Base-by-base conservation (phyloP, 2,888 invertebrate species). In the Panzeria rudis region DNA sequence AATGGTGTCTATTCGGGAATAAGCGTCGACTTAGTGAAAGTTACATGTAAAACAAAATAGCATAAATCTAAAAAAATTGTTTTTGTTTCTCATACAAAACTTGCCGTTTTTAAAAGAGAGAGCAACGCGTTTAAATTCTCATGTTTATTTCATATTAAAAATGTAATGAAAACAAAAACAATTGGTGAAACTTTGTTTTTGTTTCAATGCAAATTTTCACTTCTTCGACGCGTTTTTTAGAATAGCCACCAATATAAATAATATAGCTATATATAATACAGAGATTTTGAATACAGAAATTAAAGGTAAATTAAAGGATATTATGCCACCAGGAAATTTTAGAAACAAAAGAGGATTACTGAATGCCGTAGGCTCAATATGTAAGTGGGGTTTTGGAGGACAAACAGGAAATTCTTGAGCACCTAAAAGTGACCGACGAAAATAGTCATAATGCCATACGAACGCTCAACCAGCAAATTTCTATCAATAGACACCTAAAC, bases 361-460 rank as follows among this genome's bases (percentile, higher is more conserved):
- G 17, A 61, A 61, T 61, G 38, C 32, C 13, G 23, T 62, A 2
- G 62, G 23, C 7, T 62, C 41, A 15, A 41, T 23, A 20, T 23
- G 23, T 11, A 52, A 52, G 25, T 52, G 23, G 52, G 23, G n/a
- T 32, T 32, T 59, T 17, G 59, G 32, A 35, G 17, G 59, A 59
- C 32, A 32, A 32, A 59, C 32, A 59, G 9, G 32, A 59, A 32
- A 32, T 59, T 32, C 35, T 59, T n/a, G 32, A 59, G 17, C 61
- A 61, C 20, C 38, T 61, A 17, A 38, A 38, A 61, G 20, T 20
- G n/a, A 61, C 35, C 13, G n/a, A 61, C 66, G 66, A 50, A 50
- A 32, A 50, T 17, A 50, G 32, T 32, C 66, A 68, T 50, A 68
- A 68, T 6, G 50, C 32, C 4, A 50, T 68, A 20, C 47, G 3